These are phyloP conservation scores for Vicugna pacos DNA, from an alignment of 2,113 vertebrate species.

Conservation along the genomic window DNA sequence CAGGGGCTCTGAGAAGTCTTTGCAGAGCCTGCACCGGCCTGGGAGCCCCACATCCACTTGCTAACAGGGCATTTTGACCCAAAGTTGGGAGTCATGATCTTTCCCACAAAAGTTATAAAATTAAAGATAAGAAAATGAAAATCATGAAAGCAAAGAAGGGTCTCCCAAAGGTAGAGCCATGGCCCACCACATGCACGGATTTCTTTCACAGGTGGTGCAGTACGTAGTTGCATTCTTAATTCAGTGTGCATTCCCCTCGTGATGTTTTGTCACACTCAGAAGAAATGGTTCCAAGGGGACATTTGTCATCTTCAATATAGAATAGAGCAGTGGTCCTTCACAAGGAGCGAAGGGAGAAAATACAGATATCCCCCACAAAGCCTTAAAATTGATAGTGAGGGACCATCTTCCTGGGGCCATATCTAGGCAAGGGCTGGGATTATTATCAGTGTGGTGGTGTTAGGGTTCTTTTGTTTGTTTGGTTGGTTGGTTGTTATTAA, in stretches of 20 bases:
- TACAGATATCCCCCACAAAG: background rate
- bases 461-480: too few species aligned
- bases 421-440: background rate
- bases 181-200: background rate
- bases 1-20: background rate
- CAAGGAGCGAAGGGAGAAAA: background rate
- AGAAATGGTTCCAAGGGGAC: background rate
- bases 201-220: background rate
- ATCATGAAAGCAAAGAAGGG: background rate
- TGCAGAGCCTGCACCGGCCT: background rate
- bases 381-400: background rate
- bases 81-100: background rate
- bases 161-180: background rate
- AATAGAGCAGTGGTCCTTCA: background rate
- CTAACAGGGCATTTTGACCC: background rate
- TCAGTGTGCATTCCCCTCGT: background rate
- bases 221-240: background rate
- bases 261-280: background rate
- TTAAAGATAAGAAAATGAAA: background rate
- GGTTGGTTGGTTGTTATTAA: background rate
- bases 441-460: background rate
- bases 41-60: background rate
- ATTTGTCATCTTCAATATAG: background rate
- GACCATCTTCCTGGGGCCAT: background rate
- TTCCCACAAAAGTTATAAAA: background rate